Percentiles rank a stretch among this genome's conserved stretches.
Evolutionary conservation across 2,113 vertebrate species (phyloP).

Genomic region (Microtus pennsylvanicus): DNA sequence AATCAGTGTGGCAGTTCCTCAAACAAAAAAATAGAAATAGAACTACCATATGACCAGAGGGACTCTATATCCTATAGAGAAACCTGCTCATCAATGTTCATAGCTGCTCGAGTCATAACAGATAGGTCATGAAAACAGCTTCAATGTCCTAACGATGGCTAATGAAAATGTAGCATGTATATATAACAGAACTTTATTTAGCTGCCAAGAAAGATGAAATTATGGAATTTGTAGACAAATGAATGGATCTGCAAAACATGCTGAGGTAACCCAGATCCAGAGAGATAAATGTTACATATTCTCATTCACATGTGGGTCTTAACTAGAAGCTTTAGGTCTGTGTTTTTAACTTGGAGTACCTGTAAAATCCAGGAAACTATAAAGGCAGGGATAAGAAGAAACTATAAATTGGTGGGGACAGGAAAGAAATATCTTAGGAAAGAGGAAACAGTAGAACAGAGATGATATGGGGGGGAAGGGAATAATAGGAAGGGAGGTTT

Average conservation of each 20-base stretch:
- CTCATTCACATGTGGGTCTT: background rate
- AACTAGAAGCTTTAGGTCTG: background rate
- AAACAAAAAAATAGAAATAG: no score
- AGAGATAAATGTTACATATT: background rate
- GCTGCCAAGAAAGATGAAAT: background rate
- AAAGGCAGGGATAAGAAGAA: no score
- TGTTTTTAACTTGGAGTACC: background rate
- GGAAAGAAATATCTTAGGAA: background rate
- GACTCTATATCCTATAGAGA: no score
- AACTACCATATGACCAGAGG: no score
- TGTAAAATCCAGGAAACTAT: background rate
- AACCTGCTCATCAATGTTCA: no score
- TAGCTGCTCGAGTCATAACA: no score
- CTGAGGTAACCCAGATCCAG: background rate
- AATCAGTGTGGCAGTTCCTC: no score
- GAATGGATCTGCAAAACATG: background rate
- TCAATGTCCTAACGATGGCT: background rate
- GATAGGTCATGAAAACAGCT: no score
- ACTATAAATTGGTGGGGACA: background rate
- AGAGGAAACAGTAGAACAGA: background rate
- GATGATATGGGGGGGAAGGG: background rate
- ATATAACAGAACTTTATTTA: background rate
- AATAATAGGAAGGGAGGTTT: background rate
- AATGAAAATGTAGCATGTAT: background rate
- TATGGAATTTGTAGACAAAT: background rate